Evolutionary conservation across 2,113 vertebrate genomes (phyloP).

Genomic region (Phoenicopterus ruber): DNA sequence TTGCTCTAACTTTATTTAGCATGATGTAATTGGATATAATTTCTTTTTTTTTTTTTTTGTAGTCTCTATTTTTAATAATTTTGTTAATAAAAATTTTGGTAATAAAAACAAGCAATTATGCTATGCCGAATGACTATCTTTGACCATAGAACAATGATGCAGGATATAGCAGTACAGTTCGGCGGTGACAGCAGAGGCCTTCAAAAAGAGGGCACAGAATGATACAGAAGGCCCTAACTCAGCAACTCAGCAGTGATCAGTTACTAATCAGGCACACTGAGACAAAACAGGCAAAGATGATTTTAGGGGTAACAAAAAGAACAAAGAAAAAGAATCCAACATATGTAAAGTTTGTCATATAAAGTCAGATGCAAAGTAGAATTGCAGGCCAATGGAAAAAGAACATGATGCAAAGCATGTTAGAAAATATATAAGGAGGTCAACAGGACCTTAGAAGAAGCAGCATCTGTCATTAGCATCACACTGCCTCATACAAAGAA

Average conservation of each 20-base stretch:
- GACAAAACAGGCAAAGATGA: not conserved
- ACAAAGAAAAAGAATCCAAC: too few species aligned
- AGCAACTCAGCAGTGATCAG: not conserved
- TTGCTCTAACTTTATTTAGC: not conserved
- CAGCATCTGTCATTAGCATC: not conserved
- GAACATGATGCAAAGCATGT: not conserved
- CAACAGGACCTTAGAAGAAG: not conserved
- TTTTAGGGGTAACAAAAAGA: not conserved
- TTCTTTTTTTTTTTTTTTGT: not conserved
- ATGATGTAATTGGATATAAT: not conserved
- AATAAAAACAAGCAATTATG: not conserved
- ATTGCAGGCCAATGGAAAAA: not conserved
- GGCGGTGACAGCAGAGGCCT: not conserved
- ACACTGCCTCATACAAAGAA: not conserved
- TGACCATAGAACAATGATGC: not conserved
- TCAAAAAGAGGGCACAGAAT: not conserved
- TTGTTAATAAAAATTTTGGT: not conserved
- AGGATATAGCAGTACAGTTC: not conserved
- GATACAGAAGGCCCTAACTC: not conserved
- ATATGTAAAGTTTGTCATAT: too few species aligned
- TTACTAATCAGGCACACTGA: not conserved
- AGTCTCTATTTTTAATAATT: not conserved
- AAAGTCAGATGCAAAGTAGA: too few species aligned
- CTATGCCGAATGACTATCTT: not conserved
- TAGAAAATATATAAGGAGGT: not conserved